These are phyloP conservation scores for Macrophya alboannulata DNA, from an alignment of 2,888 invertebrate species.

Conservation along the genomic window DNA sequence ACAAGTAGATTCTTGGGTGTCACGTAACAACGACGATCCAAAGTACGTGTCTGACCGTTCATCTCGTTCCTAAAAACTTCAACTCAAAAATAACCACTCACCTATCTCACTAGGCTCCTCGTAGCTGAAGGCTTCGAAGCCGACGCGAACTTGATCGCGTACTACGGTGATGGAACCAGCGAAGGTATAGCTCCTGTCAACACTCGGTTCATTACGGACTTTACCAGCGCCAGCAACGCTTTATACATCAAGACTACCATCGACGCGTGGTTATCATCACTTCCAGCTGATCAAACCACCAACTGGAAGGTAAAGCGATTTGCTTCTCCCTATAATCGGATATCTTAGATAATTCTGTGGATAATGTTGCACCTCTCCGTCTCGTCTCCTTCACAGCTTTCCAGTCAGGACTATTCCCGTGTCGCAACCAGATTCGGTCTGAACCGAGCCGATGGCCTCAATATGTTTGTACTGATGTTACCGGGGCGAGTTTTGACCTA, in stretches of 20 bases:
- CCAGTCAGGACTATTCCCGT: conserved; percentile 72
- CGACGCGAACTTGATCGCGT: conserved; percentile 67
- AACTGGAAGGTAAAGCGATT: conserved; percentile 74
- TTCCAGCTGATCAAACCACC: conserved; percentile 71
- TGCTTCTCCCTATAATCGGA: neutral
- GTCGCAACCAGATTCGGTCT: conserved; percentile 69
- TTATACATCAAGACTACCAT: conserved; percentile 66
- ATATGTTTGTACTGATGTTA: conserved; percentile 81
- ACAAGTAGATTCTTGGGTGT: conserved; percentile 68
- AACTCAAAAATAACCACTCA: neutral
- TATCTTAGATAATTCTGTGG: neutral
- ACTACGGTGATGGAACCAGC: conserved; percentile 72
- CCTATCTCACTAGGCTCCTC: conserved; percentile 68
- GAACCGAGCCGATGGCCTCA: conserved; percentile 78
- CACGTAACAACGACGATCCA: conserved; percentile 63
- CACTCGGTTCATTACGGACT: conserved; percentile 69
- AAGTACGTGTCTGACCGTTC: conserved; percentile 64
- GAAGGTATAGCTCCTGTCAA: conserved; percentile 71
- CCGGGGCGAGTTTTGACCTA: conserved; percentile 82
- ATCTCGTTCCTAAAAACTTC: neutral
- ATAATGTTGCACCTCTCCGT: neutral
- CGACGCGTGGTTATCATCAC: conserved; percentile 67
- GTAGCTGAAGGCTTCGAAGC: conserved; percentile 71
- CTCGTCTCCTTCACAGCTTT: conserved; percentile 68
- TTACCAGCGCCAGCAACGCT: conserved; percentile 67